Percentiles rank a stretch among this genome's conserved stretches.
phyloP scores from a whole-genome alignment of 2,888 invertebrate species.

The Agapetus fuscipes region DNA sequence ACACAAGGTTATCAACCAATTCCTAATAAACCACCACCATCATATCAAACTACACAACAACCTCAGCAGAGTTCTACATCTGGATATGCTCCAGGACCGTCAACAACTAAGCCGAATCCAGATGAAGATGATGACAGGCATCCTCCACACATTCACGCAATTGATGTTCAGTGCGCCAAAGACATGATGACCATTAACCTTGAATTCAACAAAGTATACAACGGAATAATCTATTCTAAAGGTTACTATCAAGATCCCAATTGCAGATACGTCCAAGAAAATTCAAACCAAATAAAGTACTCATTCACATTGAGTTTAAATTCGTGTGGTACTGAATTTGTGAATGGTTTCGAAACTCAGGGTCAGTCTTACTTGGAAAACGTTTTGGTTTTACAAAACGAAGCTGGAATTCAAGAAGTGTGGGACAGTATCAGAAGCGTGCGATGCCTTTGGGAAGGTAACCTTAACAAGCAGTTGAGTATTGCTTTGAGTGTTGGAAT shows the following conservation, averaged over 20 bases:
- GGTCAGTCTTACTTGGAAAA: constrained; percentile 74
- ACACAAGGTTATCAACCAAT: constrained; percentile 17
- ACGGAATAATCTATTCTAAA: constrained; percentile 74
- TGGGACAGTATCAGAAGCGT: constrained; percentile 74
- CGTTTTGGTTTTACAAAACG: constrained; percentile 67
- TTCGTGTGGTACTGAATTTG: constrained; percentile 70
- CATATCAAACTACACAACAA: constrained; percentile 13
- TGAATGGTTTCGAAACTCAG: constrained; percentile 65
- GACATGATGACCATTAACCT: constrained; percentile 76
- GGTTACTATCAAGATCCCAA: constrained; percentile 57
- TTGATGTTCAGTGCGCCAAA: constrained; percentile 69
- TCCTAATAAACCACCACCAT: constrained; percentile 10
- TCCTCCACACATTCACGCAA: constrained; percentile 65
- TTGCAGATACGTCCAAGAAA: constrained; percentile 64
- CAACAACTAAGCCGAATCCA: constrained; percentile 18
- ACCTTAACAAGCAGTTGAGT: constrained; percentile 62
- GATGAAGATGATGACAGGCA: constrained; percentile 53
- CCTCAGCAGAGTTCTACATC: constrained; percentile 7
- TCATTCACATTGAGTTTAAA: constrained; percentile 66
- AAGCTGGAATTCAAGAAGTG: constrained; percentile 64
- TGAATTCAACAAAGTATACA: constrained; percentile 65
- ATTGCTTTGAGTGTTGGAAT: constrained; percentile 70
- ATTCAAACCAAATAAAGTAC: constrained; percentile 58
- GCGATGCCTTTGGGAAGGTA: constrained; percentile 74
- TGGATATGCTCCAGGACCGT: constrained; percentile 9